Evolutionary conservation across 92 coral and sea anemone species (phyloP).

Genomic region (Nematostella vectensis): DNA sequence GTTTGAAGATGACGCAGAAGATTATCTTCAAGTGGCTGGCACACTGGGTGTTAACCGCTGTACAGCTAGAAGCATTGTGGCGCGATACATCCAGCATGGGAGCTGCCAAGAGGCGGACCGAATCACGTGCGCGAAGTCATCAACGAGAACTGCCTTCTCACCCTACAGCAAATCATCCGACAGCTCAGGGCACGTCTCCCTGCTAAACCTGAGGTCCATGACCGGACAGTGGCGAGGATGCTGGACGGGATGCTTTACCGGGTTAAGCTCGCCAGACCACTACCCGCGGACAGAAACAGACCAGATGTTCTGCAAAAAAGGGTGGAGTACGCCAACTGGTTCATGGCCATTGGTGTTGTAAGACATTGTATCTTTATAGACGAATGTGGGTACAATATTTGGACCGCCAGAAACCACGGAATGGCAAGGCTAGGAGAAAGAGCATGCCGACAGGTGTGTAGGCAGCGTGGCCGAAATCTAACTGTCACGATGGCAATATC

Average conservation of each 20-base stretch:
- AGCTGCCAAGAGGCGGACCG: background rate
- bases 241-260: background rate
- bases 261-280: background rate
- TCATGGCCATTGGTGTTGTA: no score
- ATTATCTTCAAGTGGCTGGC: slow-evolving; percentile 23
- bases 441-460: background rate
- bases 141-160: background rate
- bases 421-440: background rate
- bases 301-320: no score
- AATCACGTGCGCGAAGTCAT: background rate
- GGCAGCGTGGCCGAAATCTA: background rate
- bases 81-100: slow-evolving; percentile 2
- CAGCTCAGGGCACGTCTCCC: background rate
- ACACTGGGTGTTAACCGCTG: slow-evolving; percentile 31
- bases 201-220: background rate
- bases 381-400: no score
- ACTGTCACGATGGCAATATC: background rate
- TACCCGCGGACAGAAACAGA: background rate
- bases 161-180: background rate
- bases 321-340: no score
- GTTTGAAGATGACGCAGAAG: slow-evolving; percentile 19
- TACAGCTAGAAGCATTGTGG: slow-evolving; percentile 23
- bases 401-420: no score
- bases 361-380: background rate
- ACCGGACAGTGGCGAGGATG: slow-evolving; percentile 5